Conservation (phyloP, 30 jellyfish, hydroid and myxozoan genomes). For the Turritopsis rubra region DNA sequence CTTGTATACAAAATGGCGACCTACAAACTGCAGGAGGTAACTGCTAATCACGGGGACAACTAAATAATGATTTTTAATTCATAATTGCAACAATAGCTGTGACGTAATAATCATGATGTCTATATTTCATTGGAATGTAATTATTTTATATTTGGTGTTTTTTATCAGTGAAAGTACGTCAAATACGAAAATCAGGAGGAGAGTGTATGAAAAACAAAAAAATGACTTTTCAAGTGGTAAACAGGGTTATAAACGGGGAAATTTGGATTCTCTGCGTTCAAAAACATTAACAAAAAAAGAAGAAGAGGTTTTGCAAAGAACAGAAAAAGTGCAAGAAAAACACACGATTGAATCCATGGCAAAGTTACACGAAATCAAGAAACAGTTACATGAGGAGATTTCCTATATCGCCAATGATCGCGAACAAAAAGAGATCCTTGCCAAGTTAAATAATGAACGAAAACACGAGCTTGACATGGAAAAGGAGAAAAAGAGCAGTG, state of each 20-base stretch:
- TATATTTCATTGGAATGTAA: neutral
- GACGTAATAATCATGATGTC: neutral
- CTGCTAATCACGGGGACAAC: no score
- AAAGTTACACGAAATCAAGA: constrained; percentile 1
- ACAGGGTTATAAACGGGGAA: neutral
- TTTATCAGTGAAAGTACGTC: neutral
- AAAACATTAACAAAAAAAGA: neutral
- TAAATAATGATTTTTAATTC: neutral
- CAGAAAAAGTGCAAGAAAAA: neutral
- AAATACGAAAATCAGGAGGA: neutral
- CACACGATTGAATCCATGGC: neutral
- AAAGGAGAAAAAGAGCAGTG: neutral
- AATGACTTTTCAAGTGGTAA: neutral
- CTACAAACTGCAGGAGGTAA: neutral
- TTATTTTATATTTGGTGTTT: neutral
- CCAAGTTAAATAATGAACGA: neutral
- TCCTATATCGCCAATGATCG: neutral
- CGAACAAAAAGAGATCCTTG: constrained; percentile 1
- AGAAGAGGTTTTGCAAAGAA: neutral
- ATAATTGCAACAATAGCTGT: neutral
- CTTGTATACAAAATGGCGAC: neutral
- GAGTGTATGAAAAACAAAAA: neutral
- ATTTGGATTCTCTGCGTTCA: neutral
- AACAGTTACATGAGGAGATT: neutral
- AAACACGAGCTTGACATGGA: neutral